phyloP scores from a whole-genome alignment of 2,888 invertebrate species.

The Campoplex capitator region DNA sequence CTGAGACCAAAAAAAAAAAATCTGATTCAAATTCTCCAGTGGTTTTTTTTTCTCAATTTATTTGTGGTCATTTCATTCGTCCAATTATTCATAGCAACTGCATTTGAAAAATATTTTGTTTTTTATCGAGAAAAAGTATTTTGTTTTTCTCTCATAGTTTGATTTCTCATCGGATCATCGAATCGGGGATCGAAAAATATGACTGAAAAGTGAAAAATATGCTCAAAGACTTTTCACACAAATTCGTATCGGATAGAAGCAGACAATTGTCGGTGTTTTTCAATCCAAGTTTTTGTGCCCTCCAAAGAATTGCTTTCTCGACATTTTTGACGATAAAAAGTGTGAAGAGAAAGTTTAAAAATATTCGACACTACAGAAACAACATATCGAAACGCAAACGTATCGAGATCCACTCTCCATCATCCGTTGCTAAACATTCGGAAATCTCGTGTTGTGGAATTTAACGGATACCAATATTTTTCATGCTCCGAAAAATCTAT shows the following conservation, averaged over 20 bases:
- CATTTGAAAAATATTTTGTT: not conserved
- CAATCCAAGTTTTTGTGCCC: not conserved
- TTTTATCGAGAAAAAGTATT: no score
- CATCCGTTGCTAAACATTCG: not conserved
- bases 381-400: not conserved
- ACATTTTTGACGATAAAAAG: not conserved
- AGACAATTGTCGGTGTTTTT: not conserved
- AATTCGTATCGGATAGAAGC: no score
- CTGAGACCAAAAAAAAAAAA: not conserved
- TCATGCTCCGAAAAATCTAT: not conserved
- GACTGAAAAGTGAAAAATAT: not conserved
- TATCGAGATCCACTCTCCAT: not conserved
- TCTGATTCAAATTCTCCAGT: not conserved
- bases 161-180: not conserved
- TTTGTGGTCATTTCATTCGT: not conserved
- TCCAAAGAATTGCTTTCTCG: not conserved
- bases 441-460: not conserved
- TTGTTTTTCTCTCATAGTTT: no score
- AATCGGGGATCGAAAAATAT: not conserved
- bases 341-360: not conserved
- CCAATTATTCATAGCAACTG: not conserved
- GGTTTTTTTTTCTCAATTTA: not conserved
- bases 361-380: not conserved
- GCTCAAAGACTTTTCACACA: not conserved
- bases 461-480: not conserved